Evolutionary conservation across 2,888 invertebrate species (phyloP), one percentile per base, ranked within the genome.

Genomic region (Clanis bilineata): DNA sequence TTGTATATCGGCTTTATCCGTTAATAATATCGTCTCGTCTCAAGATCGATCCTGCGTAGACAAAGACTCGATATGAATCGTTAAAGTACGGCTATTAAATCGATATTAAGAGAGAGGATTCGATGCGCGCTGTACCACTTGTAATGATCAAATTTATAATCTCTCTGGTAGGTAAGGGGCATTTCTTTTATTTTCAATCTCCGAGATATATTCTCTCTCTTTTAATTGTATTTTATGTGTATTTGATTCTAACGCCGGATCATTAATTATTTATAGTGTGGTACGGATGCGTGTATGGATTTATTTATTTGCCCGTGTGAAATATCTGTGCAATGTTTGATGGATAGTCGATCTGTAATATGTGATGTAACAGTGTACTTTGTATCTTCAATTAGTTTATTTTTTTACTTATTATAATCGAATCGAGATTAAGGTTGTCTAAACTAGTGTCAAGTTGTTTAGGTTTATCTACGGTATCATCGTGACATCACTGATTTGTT

Each of bases 151-250:
- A 86, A 89, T 90, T 90, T 90, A 89, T 91, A 90, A 89, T 89
- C 88, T 85, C 84, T 79, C 85, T 80, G 85, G 90, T 89, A 88
- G 90, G 90, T 90, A 90, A 85, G 82, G 83, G 77, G 73, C 74
- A 76, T 68, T 82, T 89, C 83, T 88, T 88, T 90, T 89, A 86
- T 90, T 90, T 90, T 89, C 76, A 79, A 83, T 84, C 86, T 77
- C 73, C 76, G 80, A 86, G 82, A 85, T 87, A 83, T 86, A 82
- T 80, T 82, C 83, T 87, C 86, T 88, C 82, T 80, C 87, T 89
- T 90, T 91, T 91, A 90, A 92, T 92, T 92, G 91, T 92, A 90
- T 92, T 92, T 92, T 91, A 91, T 91, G 91, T 89, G 90, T 88
- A 89, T 92, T 91, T 91, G 92, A 92, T 92, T 92, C 91, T 91